Conservation (phyloP, 2,888 invertebrate genomes). For the Reticulitermes lucifugus region DNA sequence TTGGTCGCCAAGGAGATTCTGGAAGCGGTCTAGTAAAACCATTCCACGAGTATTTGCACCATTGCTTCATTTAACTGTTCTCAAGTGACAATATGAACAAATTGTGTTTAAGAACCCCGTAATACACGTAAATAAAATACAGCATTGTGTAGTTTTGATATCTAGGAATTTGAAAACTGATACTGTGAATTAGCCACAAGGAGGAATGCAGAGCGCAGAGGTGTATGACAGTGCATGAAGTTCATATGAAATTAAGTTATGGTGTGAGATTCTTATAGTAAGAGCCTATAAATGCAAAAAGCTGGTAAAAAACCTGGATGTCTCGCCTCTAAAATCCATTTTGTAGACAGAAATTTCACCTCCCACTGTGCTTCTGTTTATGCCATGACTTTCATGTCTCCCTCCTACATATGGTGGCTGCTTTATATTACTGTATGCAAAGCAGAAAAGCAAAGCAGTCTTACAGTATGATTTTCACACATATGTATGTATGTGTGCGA, state of each 20-base stretch:
- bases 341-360: not conserved
- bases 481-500: not conserved
- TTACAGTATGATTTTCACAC: not conserved
- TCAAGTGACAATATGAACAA: not conserved
- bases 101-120: constrained; percentile 1
- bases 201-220: not conserved
- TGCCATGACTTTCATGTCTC: not conserved
- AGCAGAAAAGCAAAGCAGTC: not conserved
- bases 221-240: not conserved
- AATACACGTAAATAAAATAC: not conserved
- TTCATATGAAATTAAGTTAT: not conserved
- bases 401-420: not conserved
- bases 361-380: not conserved
- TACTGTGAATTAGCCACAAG: not conserved
- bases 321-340: too few relatives aligned
- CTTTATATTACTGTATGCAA: not conserved
- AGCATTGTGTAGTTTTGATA: constrained; percentile 5
- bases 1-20: not conserved
- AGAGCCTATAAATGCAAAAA: not conserved
- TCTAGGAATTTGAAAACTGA: not conserved
- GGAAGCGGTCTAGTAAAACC: not conserved
- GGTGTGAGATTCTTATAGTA: not conserved
- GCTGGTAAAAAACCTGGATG: not conserved
- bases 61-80: constrained; percentile 1
- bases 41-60: not conserved